These are phyloP conservation scores for Hydrolagus affinis DNA, from an alignment of 2,113 vertebrate genomes.

Conservation along the genomic window DNA sequence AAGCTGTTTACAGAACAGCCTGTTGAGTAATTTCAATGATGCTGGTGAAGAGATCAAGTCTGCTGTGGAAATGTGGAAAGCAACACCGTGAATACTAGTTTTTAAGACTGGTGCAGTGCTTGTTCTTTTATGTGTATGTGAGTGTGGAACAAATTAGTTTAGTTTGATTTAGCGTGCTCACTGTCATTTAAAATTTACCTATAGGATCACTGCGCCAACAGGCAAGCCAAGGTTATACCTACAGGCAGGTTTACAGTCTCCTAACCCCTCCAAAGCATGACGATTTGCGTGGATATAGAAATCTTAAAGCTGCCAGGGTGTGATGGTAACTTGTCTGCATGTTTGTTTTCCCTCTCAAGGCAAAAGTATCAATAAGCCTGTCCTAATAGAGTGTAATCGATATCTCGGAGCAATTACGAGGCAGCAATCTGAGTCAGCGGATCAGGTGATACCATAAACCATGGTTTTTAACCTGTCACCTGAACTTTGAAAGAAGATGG, in stretches of 20 bases:
- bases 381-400: background rate
- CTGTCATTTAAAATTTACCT: background rate
- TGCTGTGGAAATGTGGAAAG: slow-evolving; percentile 10
- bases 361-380: background rate
- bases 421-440: background rate
- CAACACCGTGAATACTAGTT: background rate
- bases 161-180: background rate
- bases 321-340: background rate
- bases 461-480: background rate
- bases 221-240: background rate
- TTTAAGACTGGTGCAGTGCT: background rate
- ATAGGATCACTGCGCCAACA: background rate
- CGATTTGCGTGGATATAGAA: too few species aligned
- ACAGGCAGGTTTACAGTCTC: too few species aligned
- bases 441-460: background rate
- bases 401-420: background rate
- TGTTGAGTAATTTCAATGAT: background rate
- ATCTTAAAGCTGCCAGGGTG: background rate
- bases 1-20: background rate
- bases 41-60: background rate
- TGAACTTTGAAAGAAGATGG: background rate
- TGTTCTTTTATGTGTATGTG: background rate
- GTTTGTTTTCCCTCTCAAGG: background rate
- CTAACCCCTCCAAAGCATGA: background rate
- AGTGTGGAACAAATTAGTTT: background rate